These are phyloP conservation scores for Neotragus moschatus DNA, from an alignment of 2,113 vertebrate genomes.

Conservation along the genomic window DNA sequence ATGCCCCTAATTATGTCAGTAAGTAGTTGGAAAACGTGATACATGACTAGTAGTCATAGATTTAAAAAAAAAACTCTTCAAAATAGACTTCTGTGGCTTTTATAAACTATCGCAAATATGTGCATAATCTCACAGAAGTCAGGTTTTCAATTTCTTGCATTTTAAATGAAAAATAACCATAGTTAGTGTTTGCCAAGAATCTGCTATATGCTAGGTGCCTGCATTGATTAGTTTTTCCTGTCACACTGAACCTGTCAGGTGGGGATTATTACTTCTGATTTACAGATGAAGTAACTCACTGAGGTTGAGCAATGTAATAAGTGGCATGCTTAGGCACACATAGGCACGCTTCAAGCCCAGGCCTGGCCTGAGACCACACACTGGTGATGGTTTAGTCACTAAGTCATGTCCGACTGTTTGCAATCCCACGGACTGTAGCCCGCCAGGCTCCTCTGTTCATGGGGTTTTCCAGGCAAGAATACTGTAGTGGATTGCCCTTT, in stretches of 20 bases:
- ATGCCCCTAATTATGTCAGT: slow-evolving; percentile 15
- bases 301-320: not conserved
- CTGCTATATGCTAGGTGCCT: not conserved
- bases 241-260: not conserved
- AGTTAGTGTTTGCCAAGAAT: not conserved
- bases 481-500: not conserved
- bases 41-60: not conserved
- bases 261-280: not conserved
- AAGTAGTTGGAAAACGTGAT: slow-evolving; percentile 25
- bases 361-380: not conserved
- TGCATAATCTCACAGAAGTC: not conserved
- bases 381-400: not conserved
- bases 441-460: not conserved
- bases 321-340: no score
- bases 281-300: not conserved
- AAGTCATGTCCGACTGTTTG: not conserved
- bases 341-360: not conserved
- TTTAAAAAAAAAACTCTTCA: not conserved
- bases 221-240: not conserved
- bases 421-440: not conserved
- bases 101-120: not conserved
- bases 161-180: slow-evolving; percentile 32
- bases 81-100: slow-evolving; percentile 6
- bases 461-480: not conserved
- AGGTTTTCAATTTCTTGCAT: not conserved